Percentiles rank a stretch among this genome's conserved stretches.
These are phyloP conservation scores for Argyrosomus regius DNA, from an alignment of 2,797 vertebrate species.

Conservation along the genomic window DNA sequence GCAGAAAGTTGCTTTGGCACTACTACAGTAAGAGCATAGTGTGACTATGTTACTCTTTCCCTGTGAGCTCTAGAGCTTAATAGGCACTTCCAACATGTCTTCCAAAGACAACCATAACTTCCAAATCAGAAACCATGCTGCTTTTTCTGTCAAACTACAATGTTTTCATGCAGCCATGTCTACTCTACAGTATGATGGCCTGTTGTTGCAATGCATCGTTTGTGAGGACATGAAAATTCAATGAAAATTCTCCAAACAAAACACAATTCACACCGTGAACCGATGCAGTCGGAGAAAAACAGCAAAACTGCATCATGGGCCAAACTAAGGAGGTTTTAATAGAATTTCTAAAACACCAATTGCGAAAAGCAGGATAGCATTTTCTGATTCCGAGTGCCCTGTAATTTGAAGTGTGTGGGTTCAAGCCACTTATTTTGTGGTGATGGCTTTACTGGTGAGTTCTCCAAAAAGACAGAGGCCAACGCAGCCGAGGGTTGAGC, in stretches of 20 bases:
- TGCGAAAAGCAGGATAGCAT: slow-evolving; percentile 79
- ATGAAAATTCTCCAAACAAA: slow-evolving; percentile 25
- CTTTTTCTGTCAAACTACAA: slow-evolving; percentile 10
- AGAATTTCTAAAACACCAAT: slow-evolving; percentile 80
- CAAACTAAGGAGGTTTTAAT: slow-evolving; percentile 76
- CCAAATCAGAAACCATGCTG: slow-evolving; percentile 21
- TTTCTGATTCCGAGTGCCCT: slow-evolving; percentile 82
- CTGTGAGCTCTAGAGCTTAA: slow-evolving; percentile 38
- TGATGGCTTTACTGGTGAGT: slow-evolving; percentile 76
- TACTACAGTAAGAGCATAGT: slow-evolving; percentile 2
- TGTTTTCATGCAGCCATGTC: slow-evolving; percentile 6
- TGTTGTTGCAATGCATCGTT: not conserved
- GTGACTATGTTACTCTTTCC: slow-evolving; percentile 45
- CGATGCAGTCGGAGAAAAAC: slow-evolving; percentile 26
- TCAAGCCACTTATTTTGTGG: slow-evolving; percentile 86
- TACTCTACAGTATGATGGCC: not conserved
- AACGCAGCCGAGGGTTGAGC: slow-evolving; percentile 60
- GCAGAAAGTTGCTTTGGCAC: slow-evolving; percentile 34
- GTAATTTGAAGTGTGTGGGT: slow-evolving; percentile 86
- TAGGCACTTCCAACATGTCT: slow-evolving; percentile 11
- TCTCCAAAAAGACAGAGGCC: slow-evolving; percentile 73
- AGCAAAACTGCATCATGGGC: slow-evolving; percentile 46
- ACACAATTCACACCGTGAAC: slow-evolving; percentile 7
- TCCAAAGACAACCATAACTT: slow-evolving; percentile 28
- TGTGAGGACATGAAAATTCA: slow-evolving; percentile 5